phyloP scores from a whole-genome alignment of 2,113 vertebrate genomes.

The Bos javanicus region DNA sequence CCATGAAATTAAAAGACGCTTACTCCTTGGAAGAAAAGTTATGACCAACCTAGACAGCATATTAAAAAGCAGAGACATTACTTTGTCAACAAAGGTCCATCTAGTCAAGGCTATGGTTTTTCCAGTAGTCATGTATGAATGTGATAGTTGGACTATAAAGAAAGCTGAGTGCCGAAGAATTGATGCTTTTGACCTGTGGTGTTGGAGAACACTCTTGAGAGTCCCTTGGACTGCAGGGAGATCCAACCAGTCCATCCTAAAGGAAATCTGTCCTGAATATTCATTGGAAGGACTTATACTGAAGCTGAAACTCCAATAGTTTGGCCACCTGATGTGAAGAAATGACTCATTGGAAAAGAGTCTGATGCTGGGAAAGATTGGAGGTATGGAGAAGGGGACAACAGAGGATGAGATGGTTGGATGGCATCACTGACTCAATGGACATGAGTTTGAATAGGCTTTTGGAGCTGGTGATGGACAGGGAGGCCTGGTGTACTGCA shows the following conservation, averaged over 20 bases:
- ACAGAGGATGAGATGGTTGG: neutral
- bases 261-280: neutral
- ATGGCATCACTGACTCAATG: neutral
- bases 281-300: neutral
- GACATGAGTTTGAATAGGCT: neutral
- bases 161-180: accelerated
- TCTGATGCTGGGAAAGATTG: neutral
- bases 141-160: neutral
- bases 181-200: neutral
- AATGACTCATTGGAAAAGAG: neutral
- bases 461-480: neutral
- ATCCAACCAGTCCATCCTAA: neutral
- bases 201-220: neutral
- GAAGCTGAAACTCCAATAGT: neutral
- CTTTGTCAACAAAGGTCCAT: neutral
- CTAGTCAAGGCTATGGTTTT: neutral
- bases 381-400: neutral
- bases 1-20: neutral
- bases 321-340: neutral
- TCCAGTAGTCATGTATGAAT: neutral
- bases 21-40: neutral
- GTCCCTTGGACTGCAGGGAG: neutral
- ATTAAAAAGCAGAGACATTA: neutral
- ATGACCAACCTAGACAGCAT: neutral
- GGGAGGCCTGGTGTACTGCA: neutral